These are phyloP conservation scores for Porites rus DNA, from an alignment of 92 coral and sea anemone genomes.

Conservation along the genomic window DNA sequence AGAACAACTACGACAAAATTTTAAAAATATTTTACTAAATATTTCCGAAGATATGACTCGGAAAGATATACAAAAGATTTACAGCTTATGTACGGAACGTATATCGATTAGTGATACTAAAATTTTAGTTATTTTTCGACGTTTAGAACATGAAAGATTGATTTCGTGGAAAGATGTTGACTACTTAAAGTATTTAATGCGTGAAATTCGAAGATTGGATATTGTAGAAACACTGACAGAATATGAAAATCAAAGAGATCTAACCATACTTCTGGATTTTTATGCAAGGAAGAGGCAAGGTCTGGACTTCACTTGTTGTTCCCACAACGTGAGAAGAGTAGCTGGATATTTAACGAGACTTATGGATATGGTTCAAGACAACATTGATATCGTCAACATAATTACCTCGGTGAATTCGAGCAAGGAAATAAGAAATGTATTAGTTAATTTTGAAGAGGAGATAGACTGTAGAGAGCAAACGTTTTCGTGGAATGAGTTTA, in stretches of 20 bases:
- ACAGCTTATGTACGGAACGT: background rate
- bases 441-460: conserved; percentile 1
- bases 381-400: background rate
- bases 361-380: background rate
- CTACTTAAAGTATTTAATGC: background rate
- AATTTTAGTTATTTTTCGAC: background rate
- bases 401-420: background rate
- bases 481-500: background rate
- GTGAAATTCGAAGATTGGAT: background rate
- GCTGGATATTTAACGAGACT: background rate
- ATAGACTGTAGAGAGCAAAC: background rate
- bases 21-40: background rate
- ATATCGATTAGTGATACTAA: background rate
- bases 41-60: background rate
- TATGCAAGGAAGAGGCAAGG: conserved; percentile 6
- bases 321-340: background rate
- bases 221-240: background rate
- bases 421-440: background rate
- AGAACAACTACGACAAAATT: background rate
- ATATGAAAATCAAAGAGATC: conserved; percentile 1
- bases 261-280: conserved; percentile 11
- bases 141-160: background rate
- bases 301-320: background rate
- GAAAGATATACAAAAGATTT: background rate
- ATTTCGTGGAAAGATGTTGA: conserved; percentile 17